Evolutionary conservation across 2,888 invertebrate genomes (phyloP).

Genomic region (Pinctada fucata): DNA sequence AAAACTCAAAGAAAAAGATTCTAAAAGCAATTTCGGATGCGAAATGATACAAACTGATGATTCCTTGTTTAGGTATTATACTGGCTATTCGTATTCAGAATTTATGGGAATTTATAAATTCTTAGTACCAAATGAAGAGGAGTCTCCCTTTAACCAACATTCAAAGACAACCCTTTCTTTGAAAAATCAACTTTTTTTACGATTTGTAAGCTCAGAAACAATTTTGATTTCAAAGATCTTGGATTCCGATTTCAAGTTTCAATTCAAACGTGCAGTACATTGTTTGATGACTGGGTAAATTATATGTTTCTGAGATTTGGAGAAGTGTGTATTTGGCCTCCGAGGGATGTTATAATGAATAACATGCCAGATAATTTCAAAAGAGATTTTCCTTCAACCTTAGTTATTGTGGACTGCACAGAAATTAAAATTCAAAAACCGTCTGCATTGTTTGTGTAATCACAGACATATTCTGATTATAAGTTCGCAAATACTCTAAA

Average conservation of each 20-base stretch:
- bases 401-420: slow-evolving; percentile 33
- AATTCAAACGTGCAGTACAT: background rate
- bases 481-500: background rate
- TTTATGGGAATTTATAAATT: background rate
- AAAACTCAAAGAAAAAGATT: background rate
- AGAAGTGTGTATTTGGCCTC: slow-evolving; percentile 4
- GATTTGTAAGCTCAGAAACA: background rate
- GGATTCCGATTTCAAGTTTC: slow-evolving; percentile 1
- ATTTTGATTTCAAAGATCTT: slow-evolving; percentile 2
- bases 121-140: slow-evolving; percentile 1
- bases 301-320: slow-evolving; percentile 12
- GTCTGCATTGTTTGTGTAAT: slow-evolving; percentile 1
- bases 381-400: slow-evolving; percentile 23
- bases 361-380: slow-evolving; percentile 25
- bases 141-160: background rate
- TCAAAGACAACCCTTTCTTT: background rate
- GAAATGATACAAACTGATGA: background rate
- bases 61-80: background rate
- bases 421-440: slow-evolving; percentile 36
- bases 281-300: slow-evolving; percentile 3
- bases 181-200: background rate
- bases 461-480: background rate
- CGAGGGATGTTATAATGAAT: slow-evolving; percentile 2
- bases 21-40: background rate
- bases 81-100: background rate